Base-by-base conservation (phyloP, 2,113 vertebrate species). In the Etheostoma spectabile region DNA sequence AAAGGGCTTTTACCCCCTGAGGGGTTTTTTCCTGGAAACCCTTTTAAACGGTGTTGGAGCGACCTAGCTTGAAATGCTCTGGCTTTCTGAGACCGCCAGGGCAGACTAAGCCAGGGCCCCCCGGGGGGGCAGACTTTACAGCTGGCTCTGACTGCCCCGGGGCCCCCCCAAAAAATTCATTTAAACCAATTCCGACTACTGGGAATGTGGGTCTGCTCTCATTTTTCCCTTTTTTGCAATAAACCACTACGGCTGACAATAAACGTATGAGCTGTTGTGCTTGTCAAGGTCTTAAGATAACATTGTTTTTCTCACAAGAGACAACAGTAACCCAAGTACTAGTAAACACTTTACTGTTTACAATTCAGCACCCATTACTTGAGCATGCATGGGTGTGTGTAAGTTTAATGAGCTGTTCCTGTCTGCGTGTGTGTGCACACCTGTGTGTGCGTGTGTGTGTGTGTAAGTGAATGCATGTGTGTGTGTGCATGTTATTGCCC, bases 341-440 rank as follows among this genome's bases (percentile, higher is more conserved):
- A 65, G 30, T 60, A 35, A 79, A 83, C 35, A 65, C 46, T 56
- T 49, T 46, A 70, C 48, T 83, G 52, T 80, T 86, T 24, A 73
- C 53, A 49, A 61, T 82, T 30, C 57, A 3, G 8, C 8, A 55
- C 64, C 80, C 48, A 80, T 85, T 68, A 77, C 76, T 53, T 84
- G 38, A 73, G 45, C 74, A 56, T 62, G n/a, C 21, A 2, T 46
- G 27, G 11, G 18, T 46, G 53, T 55, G 51, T 61, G 49, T 33
- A n/a, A 38, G 48, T 70, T 67, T 45, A 77, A 80, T 64, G 42
- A 71, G 52, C 33, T 79, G 60, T 46, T 6, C 0, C 1, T 57
- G 30, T 3, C 30, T 30, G 30, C 4, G 38, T 42, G 38, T 35
- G 33, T 42, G 38, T 42, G 38, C 38, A 1, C 38, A 3, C 38